These are phyloP conservation scores for Adoxophyes honmai DNA, from an alignment of 1,140 invertebrate species.

Conservation along the genomic window DNA sequence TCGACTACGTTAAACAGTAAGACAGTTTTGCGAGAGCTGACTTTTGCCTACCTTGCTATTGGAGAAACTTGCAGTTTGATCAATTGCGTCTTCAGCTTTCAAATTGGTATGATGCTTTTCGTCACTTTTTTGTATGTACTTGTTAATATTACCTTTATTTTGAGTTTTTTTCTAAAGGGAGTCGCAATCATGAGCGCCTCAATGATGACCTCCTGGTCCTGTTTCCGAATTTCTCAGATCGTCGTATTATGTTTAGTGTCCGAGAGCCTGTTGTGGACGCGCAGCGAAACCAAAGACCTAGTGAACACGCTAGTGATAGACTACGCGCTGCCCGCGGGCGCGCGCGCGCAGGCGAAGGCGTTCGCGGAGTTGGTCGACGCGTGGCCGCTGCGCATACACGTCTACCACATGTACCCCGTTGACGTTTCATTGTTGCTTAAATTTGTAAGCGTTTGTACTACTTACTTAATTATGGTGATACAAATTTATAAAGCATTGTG, in stretches of 20 bases:
- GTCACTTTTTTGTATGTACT: constrained; percentile 45
- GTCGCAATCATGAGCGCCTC: too few relatives aligned
- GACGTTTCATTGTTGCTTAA: constrained; percentile 49
- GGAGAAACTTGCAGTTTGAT: constrained; percentile 37
- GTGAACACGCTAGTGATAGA: constrained; percentile 55
- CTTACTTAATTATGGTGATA: constrained; percentile 52
- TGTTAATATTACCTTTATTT: constrained; percentile 41
- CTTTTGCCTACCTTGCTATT: constrained; percentile 35
- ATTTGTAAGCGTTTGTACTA: constrained; percentile 49
- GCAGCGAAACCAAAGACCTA: constrained; percentile 36
- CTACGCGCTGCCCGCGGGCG: constrained; percentile 37
- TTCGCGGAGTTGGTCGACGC: constrained; percentile 50
- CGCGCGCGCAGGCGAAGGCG: constrained; percentile 49
- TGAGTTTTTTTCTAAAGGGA: constrained; percentile 43
- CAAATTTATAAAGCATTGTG: constrained; percentile 41
- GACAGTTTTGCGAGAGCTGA: constrained; percentile 36
- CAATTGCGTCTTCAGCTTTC: constrained; percentile 46
- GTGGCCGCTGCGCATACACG: constrained; percentile 39
- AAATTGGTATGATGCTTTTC: too few relatives aligned
- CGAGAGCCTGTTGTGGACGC: constrained; percentile 35
- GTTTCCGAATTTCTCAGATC: constrained; percentile 34
- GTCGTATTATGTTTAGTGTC: constrained; percentile 36
- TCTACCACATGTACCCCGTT: constrained; percentile 49
- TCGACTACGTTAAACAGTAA: constrained; percentile 6
- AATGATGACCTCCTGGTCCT: too few relatives aligned